These are phyloP conservation scores for Chascanopsetta lugubris DNA, from an alignment of 2,113 vertebrate genomes.

Conservation along the genomic window DNA sequence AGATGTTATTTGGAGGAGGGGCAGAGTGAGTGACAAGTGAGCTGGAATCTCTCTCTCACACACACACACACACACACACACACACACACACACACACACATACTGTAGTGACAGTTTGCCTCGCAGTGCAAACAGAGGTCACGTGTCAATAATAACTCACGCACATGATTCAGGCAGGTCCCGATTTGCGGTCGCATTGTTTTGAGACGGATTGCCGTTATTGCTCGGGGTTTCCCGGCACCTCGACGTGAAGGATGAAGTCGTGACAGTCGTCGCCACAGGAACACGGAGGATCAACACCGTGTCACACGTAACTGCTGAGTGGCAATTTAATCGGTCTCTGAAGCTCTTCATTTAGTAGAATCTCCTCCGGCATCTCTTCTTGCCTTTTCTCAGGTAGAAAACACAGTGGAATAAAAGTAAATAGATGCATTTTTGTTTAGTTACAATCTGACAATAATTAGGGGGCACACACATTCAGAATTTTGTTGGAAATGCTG, in stretches of 20 bases:
- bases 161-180: slow-evolving; percentile 17
- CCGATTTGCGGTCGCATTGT: slow-evolving; percentile 8
- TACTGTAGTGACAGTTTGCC: not conserved
- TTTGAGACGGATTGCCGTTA: slow-evolving; percentile 14
- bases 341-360: slow-evolving; percentile 33
- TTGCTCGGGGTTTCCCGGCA: slow-evolving; percentile 30
- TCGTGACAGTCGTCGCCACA: slow-evolving; percentile 31
- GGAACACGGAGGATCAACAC: slow-evolving; percentile 37
- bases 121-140: slow-evolving; percentile 18
- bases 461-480: not conserved
- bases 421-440: not conserved
- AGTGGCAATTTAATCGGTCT: slow-evolving; percentile 28
- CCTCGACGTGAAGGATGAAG: slow-evolving; percentile 20
- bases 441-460: not conserved
- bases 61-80: not conserved
- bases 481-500: not conserved
- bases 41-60: too few relatives aligned
- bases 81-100: not conserved
- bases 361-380: slow-evolving; percentile 4
- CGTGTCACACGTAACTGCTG: slow-evolving; percentile 34
- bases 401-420: not conserved
- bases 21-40: slow-evolving; percentile 8
- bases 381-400: not conserved
- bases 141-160: slow-evolving; percentile 8
- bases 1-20: not conserved